A percentile compares a stretch with the other conserved stretches of the same genome.
These are phyloP conservation scores for Trichopria drosophilae DNA, from an alignment of 2,888 invertebrate genomes.

Conservation along the genomic window DNA sequence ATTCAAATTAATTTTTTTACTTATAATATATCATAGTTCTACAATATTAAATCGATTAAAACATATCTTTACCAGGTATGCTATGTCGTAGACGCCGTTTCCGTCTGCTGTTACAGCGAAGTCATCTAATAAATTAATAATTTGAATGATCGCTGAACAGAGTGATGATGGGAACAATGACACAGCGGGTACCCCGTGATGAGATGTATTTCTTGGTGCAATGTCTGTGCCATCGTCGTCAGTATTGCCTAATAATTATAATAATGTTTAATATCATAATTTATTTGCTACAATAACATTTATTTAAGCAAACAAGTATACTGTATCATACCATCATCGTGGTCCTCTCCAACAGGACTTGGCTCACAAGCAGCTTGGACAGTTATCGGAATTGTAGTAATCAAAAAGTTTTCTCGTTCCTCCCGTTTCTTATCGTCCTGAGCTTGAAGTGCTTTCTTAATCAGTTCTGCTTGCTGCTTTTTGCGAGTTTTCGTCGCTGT, in stretches of 20 bases:
- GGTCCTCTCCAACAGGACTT: conserved; percentile 80
- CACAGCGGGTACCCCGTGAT: conserved; percentile 88
- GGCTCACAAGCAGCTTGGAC: conserved; percentile 96
- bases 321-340: conserved; percentile 71
- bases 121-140: conserved; percentile 92
- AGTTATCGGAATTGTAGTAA: conserved; percentile 93
- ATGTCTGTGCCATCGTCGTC: conserved; percentile 68
- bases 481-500: conserved; percentile 98
- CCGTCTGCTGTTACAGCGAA: conserved; percentile 93
- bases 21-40: not conserved
- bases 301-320: not conserved
- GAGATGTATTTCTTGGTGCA: conserved; percentile 69
- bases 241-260: conserved; percentile 52
- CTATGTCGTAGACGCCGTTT: conserved; percentile 94
- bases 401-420: conserved; percentile 93
- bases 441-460: conserved; percentile 90
- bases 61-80: conserved; percentile 75
- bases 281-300: not conserved
- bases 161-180: conserved; percentile 95
- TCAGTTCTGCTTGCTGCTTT: conserved; percentile 98
- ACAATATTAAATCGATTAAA: not conserved
- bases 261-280: conserved; percentile 13
- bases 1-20: not conserved
- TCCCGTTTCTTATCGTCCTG: conserved; percentile 93
- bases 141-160: conserved; percentile 93